These are phyloP conservation scores for Cosmorhoe ocellata DNA, from an alignment of 2,888 invertebrate genomes.

Conservation along the genomic window DNA sequence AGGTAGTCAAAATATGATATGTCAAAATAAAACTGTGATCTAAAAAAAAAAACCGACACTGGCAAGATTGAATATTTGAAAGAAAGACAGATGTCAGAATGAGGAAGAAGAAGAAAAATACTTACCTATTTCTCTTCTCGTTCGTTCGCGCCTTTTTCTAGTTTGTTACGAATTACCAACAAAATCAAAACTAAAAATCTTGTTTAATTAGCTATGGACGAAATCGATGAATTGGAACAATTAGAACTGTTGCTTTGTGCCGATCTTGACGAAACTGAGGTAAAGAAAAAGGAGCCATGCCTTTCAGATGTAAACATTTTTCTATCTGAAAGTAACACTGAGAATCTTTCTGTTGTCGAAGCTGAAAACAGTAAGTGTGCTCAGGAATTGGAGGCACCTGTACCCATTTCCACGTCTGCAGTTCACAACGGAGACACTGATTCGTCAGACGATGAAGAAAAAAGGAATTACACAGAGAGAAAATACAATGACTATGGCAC, in stretches of 20 bases:
- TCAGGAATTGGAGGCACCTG: constrained; percentile 19
- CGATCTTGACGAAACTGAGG: constrained; percentile 50
- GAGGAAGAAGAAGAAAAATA: no score
- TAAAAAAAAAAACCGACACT: no score
- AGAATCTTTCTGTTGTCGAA: neutral
- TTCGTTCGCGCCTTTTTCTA: neutral
- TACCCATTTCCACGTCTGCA: constrained; percentile 45
- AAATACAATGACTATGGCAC: constrained; percentile 88
- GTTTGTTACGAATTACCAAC: neutral
- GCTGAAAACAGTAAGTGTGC: no score
- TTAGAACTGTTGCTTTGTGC: constrained; percentile 72
- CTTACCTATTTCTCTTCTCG: no score
- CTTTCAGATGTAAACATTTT: constrained; percentile 67
- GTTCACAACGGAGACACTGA: constrained; percentile 85
- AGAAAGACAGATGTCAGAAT: no score
- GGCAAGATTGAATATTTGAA: no score
- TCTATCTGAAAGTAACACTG: constrained; percentile 36
- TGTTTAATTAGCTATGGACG: constrained; percentile 43
- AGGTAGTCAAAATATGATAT: no score
- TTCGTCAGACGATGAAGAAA: constrained; percentile 92
- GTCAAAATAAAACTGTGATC: no score
- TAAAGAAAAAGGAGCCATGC: constrained; percentile 23
- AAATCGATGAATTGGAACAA: constrained; percentile 67
- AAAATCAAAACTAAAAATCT: no score
- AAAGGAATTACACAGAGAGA: constrained; percentile 86